phyloP scores from a whole-genome alignment of 2,888 invertebrate genomes.

The Dysmachus trigonus region DNA sequence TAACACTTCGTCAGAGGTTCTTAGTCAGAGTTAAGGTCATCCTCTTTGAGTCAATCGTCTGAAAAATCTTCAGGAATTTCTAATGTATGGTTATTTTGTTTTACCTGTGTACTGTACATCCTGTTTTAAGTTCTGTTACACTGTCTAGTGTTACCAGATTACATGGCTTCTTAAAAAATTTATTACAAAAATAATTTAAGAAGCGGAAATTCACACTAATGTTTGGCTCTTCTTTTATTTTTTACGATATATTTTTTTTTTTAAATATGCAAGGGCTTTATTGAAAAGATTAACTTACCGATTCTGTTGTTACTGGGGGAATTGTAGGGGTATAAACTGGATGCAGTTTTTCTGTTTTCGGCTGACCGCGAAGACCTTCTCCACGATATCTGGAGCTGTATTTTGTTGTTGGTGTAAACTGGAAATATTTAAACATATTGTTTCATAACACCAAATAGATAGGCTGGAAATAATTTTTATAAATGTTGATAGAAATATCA shows the following conservation, averaged over 20 bases:
- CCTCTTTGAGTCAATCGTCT: background rate
- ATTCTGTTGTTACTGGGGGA: slow-evolving; percentile 53
- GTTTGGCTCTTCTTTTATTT: slow-evolving; percentile 51
- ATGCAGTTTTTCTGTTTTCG: slow-evolving; percentile 46
- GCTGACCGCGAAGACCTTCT: slow-evolving; percentile 49
- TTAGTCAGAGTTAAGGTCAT: background rate
- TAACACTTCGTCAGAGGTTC: slow-evolving; percentile 32
- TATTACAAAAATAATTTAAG: slow-evolving; percentile 1
- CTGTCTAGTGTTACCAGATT: slow-evolving; percentile 35
- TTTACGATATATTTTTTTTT: background rate
- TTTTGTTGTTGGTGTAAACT: slow-evolving; percentile 43
- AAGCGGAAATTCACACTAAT: slow-evolving; percentile 49
- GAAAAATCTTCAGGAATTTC: background rate
- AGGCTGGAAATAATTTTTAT: background rate
- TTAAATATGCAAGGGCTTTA: slow-evolving; percentile 22
- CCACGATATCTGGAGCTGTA: slow-evolving; percentile 54
- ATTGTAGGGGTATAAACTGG: slow-evolving; percentile 54
- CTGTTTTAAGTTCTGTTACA: background rate
- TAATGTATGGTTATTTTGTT: background rate
- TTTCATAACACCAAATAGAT: too few species aligned
- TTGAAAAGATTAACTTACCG: slow-evolving; percentile 51
- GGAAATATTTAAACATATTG: too few species aligned
- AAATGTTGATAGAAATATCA: background rate
- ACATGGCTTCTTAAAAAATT: background rate
- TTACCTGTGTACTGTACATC: background rate